A percentile compares a stretch with the other conserved stretches of the same genome.
Evolutionary conservation across 2,113 vertebrate species (phyloP).

Genomic region (Natator depressus): DNA sequence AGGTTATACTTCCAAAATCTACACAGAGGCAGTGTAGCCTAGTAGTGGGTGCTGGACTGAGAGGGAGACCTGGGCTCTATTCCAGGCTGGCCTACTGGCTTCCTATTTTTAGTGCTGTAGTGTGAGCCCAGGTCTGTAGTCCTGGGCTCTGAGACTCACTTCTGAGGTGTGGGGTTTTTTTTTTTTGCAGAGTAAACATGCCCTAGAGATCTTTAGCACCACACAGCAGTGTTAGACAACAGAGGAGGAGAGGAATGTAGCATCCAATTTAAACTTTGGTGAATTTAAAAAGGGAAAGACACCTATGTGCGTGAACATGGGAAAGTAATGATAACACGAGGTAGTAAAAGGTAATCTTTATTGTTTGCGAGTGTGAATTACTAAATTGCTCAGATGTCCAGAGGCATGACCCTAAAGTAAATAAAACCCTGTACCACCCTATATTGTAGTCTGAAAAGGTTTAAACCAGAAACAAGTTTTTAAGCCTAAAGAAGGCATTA

Average conservation of each 20-base stretch:
- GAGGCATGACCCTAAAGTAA: conserved; percentile 25
- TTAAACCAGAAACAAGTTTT: neutral
- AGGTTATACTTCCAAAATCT: neutral
- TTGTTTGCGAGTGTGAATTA: conserved; percentile 48
- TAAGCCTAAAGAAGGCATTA: neutral
- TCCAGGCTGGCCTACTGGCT: neutral
- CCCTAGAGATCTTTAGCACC: neutral
- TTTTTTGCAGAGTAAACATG: neutral
- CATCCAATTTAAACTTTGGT: neutral
- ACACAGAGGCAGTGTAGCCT: neutral
- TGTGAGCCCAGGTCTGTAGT: neutral
- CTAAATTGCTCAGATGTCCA: neutral
- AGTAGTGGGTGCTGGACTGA: neutral
- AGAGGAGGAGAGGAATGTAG: neutral
- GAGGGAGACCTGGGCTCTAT: neutral
- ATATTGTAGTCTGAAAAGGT: neutral
- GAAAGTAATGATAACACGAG: neutral
- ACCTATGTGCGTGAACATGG: neutral
- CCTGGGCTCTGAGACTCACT: neutral
- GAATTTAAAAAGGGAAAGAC: neutral
- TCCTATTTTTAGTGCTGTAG: neutral
- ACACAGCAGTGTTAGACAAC: fast-evolving
- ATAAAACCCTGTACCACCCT: neutral
- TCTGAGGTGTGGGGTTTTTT: too few relatives aligned
- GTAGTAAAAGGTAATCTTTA: conserved; percentile 24